Percentiles rank a stretch among this genome's conserved stretches.
Evolutionary conservation across 2,797 vertebrate species (phyloP).

Genomic region (Huso huso): DNA sequence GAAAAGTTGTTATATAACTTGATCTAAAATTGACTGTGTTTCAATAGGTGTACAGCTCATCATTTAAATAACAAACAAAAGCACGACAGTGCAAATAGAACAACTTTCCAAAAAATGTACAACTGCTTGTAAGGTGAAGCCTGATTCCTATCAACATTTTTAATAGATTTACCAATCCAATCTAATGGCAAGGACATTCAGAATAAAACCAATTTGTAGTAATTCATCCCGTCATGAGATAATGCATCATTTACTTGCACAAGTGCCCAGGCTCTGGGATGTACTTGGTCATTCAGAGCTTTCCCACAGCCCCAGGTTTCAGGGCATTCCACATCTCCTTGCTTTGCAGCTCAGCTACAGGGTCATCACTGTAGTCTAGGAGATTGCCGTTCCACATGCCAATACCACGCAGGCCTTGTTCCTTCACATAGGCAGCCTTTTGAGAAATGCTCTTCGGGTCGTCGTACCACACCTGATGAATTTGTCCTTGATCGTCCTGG

Average conservation of each 20-base stretch:
- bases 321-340: conserved; percentile 81
- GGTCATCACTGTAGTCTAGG: conserved; percentile 72
- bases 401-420: conserved; percentile 67
- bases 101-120: too few species aligned
- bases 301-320: conserved; percentile 37
- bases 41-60: too few species aligned
- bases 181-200: conserved; percentile 22
- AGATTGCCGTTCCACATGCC: conserved; percentile 91
- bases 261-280: conserved; percentile 27
- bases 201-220: conserved; percentile 8
- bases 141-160: too few species aligned
- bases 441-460: conserved; percentile 78
- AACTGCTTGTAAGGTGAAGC: too few species aligned
- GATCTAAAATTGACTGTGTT: too few species aligned
- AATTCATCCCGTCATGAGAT: conserved; percentile 10
- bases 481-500: conserved; percentile 62
- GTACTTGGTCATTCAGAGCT: not conserved
- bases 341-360: conserved; percentile 66
- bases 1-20: too few species aligned
- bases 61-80: too few species aligned
- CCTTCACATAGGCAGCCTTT: conserved; percentile 60
- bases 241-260: conserved; percentile 34
- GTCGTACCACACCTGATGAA: conserved; percentile 92
- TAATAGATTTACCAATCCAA: conserved; percentile 8
- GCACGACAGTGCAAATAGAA: too few species aligned